phyloP scores from a whole-genome alignment of 2,113 vertebrate species.

The Trichomycterus rosablanca region DNA sequence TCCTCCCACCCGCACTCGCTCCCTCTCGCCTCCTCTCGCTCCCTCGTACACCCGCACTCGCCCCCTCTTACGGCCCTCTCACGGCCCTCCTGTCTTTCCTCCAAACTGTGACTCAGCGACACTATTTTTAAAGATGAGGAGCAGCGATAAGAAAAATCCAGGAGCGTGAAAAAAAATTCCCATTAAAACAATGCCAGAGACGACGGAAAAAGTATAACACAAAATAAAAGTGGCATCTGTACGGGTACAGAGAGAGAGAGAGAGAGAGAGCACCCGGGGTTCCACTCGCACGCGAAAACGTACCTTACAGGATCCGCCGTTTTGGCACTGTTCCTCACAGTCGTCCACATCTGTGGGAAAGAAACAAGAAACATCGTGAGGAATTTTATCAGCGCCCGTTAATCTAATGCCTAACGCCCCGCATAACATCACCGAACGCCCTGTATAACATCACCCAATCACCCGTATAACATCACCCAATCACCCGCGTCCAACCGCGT shows the following conservation, averaged over 20 bases:
- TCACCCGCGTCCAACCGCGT: too few species aligned
- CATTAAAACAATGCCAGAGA: neutral
- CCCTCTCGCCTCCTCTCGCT: neutral
- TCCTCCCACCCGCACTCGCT: slow-evolving; percentile 10
- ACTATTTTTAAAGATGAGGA: slow-evolving; percentile 36
- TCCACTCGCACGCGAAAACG: neutral
- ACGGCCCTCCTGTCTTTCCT: slow-evolving; percentile 26
- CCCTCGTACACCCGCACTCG: neutral
- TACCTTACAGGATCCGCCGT: slow-evolving; percentile 81
- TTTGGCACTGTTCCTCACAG: slow-evolving; percentile 82
- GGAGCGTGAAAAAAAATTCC: neutral
- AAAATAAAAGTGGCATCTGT: too few species aligned
- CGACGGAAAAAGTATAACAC: slow-evolving; percentile 1
- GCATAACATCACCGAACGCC: neutral
- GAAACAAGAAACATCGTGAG: neutral
- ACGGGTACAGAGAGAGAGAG: neutral
- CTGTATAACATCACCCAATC: too few species aligned
- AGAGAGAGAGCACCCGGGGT: neutral
- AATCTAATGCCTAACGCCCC: too few species aligned
- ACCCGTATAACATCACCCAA: too few species aligned
- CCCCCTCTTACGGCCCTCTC: slow-evolving; percentile 18
- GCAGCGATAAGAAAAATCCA: neutral
- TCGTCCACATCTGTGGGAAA: slow-evolving; percentile 75
- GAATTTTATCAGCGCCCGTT: too few species aligned
- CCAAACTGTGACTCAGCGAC: slow-evolving; percentile 40